Conservation (phyloP, 1,140 invertebrate genomes). For the Conopomorpha cramerella region DNA sequence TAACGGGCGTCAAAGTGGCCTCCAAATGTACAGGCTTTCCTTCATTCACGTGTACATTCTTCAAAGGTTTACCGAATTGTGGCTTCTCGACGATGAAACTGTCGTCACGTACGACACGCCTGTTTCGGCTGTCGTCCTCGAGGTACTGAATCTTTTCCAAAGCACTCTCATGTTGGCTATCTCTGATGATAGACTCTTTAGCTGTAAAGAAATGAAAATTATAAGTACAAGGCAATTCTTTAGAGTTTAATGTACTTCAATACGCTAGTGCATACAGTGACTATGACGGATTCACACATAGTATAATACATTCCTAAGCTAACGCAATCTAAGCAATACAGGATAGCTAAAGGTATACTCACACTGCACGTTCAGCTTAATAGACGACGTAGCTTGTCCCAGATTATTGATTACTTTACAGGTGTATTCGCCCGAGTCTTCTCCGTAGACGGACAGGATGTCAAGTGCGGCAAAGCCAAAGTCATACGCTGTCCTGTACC, state of each 20-base stretch:
- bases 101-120: conserved; percentile 73
- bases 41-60: conserved; percentile 83
- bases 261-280: no score
- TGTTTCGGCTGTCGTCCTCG: conserved; percentile 84
- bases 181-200: conserved; percentile 85
- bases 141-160: conserved; percentile 89
- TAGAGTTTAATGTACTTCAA: no score
- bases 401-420: conserved; percentile 88
- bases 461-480: conserved; percentile 95
- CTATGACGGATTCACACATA: no score
- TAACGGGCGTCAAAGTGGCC: conserved; percentile 91
- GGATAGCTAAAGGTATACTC: no score
- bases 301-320: no score
- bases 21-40: conserved; percentile 93
- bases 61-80: conserved; percentile 85
- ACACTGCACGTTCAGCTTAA: conserved; percentile 83
- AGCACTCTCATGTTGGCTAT: conserved; percentile 94
- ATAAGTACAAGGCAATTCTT: no score
- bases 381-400: conserved; percentile 79
- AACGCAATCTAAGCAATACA: no score
- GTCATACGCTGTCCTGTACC: conserved; percentile 90
- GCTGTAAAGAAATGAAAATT: conserved; percentile 62
- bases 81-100: conserved; percentile 79
- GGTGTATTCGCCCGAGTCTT: conserved; percentile 92
- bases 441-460: conserved; percentile 89